These are phyloP conservation scores for Idaea straminata DNA, from an alignment of 2,888 invertebrate species.

Conservation along the genomic window DNA sequence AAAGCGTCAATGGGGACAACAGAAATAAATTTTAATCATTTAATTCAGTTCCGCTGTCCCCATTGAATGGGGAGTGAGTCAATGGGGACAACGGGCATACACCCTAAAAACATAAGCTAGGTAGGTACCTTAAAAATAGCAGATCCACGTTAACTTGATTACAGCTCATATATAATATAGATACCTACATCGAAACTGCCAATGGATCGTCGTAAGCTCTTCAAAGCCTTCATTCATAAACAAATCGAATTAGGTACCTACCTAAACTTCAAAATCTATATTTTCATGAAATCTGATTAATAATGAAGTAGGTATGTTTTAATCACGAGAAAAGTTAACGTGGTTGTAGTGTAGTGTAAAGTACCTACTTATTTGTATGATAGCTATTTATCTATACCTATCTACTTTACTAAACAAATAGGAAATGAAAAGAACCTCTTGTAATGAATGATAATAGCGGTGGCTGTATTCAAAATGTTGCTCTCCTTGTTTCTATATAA, in stretches of 20 bases:
- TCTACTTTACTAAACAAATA: background rate
- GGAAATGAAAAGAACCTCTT: background rate
- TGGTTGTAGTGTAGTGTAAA: background rate
- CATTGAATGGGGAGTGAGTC: too few relatives aligned
- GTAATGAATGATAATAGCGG: background rate
- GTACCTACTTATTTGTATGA: background rate
- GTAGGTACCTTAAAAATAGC: background rate
- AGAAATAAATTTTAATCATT: too few relatives aligned
- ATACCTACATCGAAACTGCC: too few relatives aligned
- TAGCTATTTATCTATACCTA: background rate
- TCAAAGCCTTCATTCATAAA: too few relatives aligned
- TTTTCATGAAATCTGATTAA: background rate
- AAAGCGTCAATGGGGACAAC: too few relatives aligned
- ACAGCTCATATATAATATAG: background rate
- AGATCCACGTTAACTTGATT: background rate
- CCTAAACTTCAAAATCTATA: background rate
- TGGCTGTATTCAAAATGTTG: background rate
- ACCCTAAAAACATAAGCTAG: background rate
- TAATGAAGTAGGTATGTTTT: background rate
- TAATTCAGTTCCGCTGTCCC: too few relatives aligned
- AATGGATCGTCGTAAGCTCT: too few relatives aligned
- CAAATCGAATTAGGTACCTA: too few relatives aligned
- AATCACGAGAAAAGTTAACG: background rate
- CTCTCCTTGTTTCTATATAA: background rate
- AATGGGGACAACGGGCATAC: background rate